A percentile compares a stretch with the other conserved stretches of the same genome.
phyloP scores from a whole-genome alignment of 2,888 invertebrate genomes.

The Elegia similella region DNA sequence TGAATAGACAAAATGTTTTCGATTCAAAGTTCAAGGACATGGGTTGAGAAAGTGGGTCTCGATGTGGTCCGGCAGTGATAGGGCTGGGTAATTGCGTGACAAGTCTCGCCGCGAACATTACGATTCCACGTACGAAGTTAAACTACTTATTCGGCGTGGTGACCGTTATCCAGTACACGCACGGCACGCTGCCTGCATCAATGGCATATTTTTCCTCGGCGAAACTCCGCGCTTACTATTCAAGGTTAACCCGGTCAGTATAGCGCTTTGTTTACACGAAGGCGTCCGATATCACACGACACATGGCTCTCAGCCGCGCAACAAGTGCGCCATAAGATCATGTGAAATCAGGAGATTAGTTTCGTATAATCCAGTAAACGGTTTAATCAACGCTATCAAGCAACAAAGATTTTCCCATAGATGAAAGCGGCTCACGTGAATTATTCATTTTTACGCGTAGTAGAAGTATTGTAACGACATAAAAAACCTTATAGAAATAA shows the following conservation, averaged over 20 bases:
- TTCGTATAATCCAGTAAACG: slow-evolving; percentile 30
- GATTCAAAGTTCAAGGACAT: slow-evolving; percentile 56
- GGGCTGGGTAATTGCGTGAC: slow-evolving; percentile 63
- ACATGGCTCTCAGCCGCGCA: slow-evolving; percentile 39
- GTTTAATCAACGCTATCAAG: slow-evolving; percentile 28
- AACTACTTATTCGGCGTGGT: slow-evolving; percentile 77
- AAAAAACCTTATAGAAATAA: too few relatives aligned
- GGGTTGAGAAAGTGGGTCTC: slow-evolving; percentile 67
- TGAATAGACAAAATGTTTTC: slow-evolving; percentile 21
- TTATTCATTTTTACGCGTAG: background rate
- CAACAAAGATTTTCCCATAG: background rate
- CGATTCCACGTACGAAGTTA: slow-evolving; percentile 75
- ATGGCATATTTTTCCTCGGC: slow-evolving; percentile 78
- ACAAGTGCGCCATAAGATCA: slow-evolving; percentile 22
- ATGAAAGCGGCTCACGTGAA: background rate
- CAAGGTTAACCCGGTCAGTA: slow-evolving; percentile 79
- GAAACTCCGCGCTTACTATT: slow-evolving; percentile 78
- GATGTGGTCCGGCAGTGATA: slow-evolving; percentile 59
- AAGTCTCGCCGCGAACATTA: slow-evolving; percentile 68
- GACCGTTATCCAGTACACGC: slow-evolving; percentile 78
- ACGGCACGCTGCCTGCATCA: slow-evolving; percentile 77
- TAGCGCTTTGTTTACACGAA: slow-evolving; percentile 70
- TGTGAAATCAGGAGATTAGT: slow-evolving; percentile 22
- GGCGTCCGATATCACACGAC: slow-evolving; percentile 41
- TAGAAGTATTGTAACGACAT: too few relatives aligned